Conservation (phyloP, 2,797 vertebrate genomes). For the Lagothrix lagotricha region DNA sequence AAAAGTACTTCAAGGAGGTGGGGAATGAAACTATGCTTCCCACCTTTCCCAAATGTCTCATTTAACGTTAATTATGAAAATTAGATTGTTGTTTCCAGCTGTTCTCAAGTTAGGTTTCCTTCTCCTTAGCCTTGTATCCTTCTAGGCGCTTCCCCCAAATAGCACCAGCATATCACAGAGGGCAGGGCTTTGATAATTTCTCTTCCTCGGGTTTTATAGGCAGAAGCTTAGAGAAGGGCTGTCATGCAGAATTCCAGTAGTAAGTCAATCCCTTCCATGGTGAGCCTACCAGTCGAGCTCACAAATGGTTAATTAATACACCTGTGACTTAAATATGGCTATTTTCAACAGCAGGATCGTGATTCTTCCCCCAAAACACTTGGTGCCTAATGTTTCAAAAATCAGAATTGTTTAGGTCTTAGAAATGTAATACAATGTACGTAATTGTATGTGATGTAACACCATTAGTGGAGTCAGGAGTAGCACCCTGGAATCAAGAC, state of each 20-base stretch:
- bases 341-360: neutral
- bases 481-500: neutral
- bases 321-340: neutral
- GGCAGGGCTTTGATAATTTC: neutral
- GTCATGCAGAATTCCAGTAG: neutral
- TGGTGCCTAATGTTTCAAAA: neutral
- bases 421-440: neutral
- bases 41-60: slow-evolving; percentile 17
- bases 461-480: neutral
- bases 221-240: neutral
- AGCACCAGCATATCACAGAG: neutral
- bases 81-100: slow-evolving; percentile 35
- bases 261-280: neutral
- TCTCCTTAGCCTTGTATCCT: slow-evolving; percentile 21
- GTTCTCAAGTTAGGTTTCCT: neutral
- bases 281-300: neutral
- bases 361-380: neutral
- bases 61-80: slow-evolving; percentile 56
- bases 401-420: slow-evolving; percentile 4
- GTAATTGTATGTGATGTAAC: neutral
- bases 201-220: neutral
- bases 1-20: neutral
- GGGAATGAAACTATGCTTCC: neutral
- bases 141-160: neutral
- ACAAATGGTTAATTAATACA: neutral